phyloP scores from a whole-genome alignment of 2,888 invertebrate species.

The Synergus itoensis region DNA sequence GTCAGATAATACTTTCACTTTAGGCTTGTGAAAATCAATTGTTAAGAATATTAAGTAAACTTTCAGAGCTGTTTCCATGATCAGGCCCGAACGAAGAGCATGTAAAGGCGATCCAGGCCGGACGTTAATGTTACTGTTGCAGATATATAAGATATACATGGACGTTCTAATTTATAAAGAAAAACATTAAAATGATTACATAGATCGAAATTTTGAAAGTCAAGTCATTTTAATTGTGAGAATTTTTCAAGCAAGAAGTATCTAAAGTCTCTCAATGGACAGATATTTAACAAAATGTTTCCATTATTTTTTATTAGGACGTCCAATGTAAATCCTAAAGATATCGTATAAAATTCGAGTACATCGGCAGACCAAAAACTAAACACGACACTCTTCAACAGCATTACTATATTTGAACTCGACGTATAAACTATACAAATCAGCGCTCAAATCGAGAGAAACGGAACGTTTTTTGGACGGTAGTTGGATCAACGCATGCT shows the following conservation, averaged over 20 bases:
- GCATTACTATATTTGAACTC: constrained; percentile 66
- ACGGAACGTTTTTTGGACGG: constrained; percentile 53
- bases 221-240: background rate
- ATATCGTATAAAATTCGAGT: constrained; percentile 64
- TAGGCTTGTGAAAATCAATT: constrained; percentile 23
- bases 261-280: background rate
- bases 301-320: background rate
- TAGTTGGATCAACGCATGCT: constrained; percentile 54
- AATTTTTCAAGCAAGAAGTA: background rate
- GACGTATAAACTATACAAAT: constrained; percentile 72
- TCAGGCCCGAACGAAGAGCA: constrained; percentile 11
- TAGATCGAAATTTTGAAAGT: background rate
- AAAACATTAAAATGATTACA: background rate
- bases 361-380: constrained; percentile 62
- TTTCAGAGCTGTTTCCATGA: background rate
- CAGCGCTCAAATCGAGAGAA: constrained; percentile 64
- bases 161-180: background rate
- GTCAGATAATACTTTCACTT: constrained; percentile 26
- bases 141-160: background rate
- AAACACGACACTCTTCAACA: constrained; percentile 63
- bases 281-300: background rate
- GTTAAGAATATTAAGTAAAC: constrained; percentile 15
- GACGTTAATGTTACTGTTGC: background rate
- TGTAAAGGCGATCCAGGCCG: constrained; percentile 24
- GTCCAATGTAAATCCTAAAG: constrained; percentile 31